Base-by-base conservation (phyloP, 2,888 invertebrate genomes). In the Ecliptopera silaceata region DNA sequence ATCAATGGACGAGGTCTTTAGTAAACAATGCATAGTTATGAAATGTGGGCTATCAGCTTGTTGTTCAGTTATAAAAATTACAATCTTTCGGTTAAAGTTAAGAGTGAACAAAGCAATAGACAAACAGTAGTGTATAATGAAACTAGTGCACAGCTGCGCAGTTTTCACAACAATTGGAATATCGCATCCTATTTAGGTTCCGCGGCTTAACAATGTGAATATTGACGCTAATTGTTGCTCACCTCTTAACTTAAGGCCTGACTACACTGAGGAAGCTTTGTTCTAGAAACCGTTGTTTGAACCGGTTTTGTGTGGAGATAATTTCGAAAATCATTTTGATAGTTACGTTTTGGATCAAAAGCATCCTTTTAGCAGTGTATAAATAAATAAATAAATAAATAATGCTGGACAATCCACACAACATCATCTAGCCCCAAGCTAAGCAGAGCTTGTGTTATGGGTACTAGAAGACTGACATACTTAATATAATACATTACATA, bases 91-190 rank as follows among this genome's bases (percentile, higher is more conserved):
- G 32, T n/a, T 3, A 6, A 32, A 32, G 3, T 32, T 3, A 34
- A 13, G 20, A 0, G 6, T 17, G 29, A 0, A 5, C 22, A 12
- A 59, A 55, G 46, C 15, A 20, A 31, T 39, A 3, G 15, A 41
- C 43, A 39, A 26, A 48, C 31, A 29, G 12, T 56, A 54, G 60
- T 61, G 1, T 18, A 11, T n/a, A 44, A 46, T 42, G 18, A 41
- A 64, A 57, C 61, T 53, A 56, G 66, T 56, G 43, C 66, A 44
- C 72, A 72, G 69, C 71, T 72, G 71, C 66, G 34, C 54, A 52
- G 64, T 68, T 67, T 69, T 68, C 67, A 69, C 64, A 70, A 70
- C 69, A 70, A 64, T 67, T 44, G 61, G 47, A 63, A 61, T 50
- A 50, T 53, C 50, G 59, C 47, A 60, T 59, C 62, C 65, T 60